These are phyloP conservation scores for Agonopterix arenella DNA, from an alignment of 2,888 invertebrate species.

Conservation along the genomic window DNA sequence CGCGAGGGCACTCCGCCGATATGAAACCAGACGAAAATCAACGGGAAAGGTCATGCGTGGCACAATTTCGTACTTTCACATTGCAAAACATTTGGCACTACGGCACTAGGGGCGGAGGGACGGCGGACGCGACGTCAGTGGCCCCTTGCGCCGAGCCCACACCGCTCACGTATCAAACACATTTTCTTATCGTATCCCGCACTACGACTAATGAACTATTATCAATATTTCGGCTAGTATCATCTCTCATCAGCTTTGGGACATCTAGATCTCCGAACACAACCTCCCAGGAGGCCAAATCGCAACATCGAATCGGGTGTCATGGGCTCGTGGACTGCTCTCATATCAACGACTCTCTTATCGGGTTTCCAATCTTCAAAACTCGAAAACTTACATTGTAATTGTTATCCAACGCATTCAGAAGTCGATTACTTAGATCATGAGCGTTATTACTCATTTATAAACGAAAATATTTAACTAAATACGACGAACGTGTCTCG, in stretches of 20 bases:
- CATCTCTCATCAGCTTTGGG: background rate
- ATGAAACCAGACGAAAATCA: constrained; percentile 39
- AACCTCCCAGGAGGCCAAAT: constrained; percentile 60
- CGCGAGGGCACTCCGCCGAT: constrained; percentile 28
- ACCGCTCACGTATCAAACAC: constrained; percentile 62
- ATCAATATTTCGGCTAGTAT: too few relatives aligned
- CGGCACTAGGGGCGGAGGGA: constrained; percentile 67
- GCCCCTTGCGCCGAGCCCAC: constrained; percentile 56
- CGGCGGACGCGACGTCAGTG: constrained; percentile 71
- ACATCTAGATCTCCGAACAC: constrained; percentile 35
- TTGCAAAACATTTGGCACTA: constrained; percentile 76
- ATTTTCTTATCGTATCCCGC: constrained; percentile 42
- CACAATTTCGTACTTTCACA: constrained; percentile 74
- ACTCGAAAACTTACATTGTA: constrained; percentile 94
- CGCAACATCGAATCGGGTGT: constrained; percentile 68
- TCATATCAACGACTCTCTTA: constrained; percentile 59
- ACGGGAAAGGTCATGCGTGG: constrained; percentile 70
- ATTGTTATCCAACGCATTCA: constrained; percentile 96
- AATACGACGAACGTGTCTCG: constrained; percentile 78
- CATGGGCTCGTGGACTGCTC: constrained; percentile 73
- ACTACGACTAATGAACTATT: constrained; percentile 15
- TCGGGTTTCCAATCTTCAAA: constrained; percentile 60
- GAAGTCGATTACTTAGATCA: constrained; percentile 97
- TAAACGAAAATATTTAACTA: constrained; percentile 78
- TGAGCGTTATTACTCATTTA: constrained; percentile 90